Conservation (phyloP, 1,140 invertebrate species). For the Gerris buenoi region DNA sequence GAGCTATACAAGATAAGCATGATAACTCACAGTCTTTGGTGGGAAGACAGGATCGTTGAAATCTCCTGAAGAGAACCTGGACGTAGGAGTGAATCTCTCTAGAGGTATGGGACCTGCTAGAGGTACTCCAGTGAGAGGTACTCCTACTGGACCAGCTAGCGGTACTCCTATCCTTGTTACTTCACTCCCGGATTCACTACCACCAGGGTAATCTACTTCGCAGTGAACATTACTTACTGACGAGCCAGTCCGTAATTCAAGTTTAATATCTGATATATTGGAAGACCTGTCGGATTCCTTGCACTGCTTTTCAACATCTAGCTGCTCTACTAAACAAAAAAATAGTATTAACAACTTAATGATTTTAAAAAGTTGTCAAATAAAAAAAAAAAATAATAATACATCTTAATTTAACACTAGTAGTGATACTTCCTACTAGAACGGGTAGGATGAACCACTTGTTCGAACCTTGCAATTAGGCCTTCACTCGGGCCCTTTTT, state of each 20-base stretch:
- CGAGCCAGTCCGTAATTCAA: slow-evolving; percentile 69
- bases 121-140: slow-evolving; percentile 39
- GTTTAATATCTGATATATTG: slow-evolving; percentile 77
- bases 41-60: slow-evolving; percentile 68
- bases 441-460: too few relatives aligned
- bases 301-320: slow-evolving; percentile 58
- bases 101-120: slow-evolving; percentile 54
- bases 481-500: too few relatives aligned
- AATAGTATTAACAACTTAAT: too few relatives aligned
- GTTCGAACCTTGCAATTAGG: too few relatives aligned
- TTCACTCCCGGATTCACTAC: slow-evolving; percentile 30
- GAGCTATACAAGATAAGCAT: slow-evolving; percentile 14
- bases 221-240: slow-evolving; percentile 41
- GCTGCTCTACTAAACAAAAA: slow-evolving; percentile 29
- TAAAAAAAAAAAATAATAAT: too few relatives aligned
- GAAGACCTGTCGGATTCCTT: slow-evolving; percentile 76
- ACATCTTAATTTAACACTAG: too few relatives aligned
- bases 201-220: slow-evolving; percentile 35
- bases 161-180: slow-evolving; percentile 40
- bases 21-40: slow-evolving; percentile 36
- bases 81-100: slow-evolving; percentile 34
- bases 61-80: slow-evolving; percentile 65
- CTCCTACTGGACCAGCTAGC: slow-evolving; percentile 29
- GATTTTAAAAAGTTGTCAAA: too few relatives aligned
- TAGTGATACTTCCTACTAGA: too few relatives aligned